A percentile compares a stretch with the other conserved stretches of the same genome.
phyloP scores from a whole-genome alignment of 35 echinoderm and acorn worm species.

The Diadema setosum region DNA sequence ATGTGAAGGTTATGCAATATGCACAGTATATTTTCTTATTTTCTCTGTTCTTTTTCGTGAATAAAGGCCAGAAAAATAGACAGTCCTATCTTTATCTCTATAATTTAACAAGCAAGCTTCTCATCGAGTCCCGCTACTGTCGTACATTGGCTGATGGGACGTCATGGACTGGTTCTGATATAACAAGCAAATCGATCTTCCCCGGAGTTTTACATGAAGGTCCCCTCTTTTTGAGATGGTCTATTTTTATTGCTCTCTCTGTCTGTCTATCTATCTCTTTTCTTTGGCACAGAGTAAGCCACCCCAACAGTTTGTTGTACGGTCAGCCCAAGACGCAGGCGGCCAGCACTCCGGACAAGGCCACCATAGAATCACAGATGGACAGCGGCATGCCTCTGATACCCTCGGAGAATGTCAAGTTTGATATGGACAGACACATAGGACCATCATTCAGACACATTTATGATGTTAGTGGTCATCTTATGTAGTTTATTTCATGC shows the following conservation, averaged over 20 bases:
- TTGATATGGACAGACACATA: constrained; percentile 7
- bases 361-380: not conserved
- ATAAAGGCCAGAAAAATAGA: too few relatives aligned
- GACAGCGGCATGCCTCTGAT: not conserved
- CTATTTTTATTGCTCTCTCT: not conserved
- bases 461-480: constrained; percentile 41
- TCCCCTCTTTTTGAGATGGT: not conserved
- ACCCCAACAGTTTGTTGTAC: constrained; percentile 35
- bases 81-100: too few relatives aligned
- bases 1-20: too few relatives aligned
- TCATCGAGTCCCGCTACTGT: too few relatives aligned
- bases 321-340: not conserved
- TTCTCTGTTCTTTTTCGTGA: too few relatives aligned
- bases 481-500: not conserved
- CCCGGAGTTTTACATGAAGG: not conserved
- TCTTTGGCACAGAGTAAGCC: constrained; percentile 1
- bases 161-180: too few relatives aligned
- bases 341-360: not conserved
- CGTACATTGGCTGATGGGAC: too few relatives aligned
- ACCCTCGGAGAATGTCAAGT: not conserved
- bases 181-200: too few relatives aligned
- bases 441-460: constrained; percentile 48
- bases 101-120: too few relatives aligned
- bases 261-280: not conserved
- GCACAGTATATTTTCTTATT: too few relatives aligned